Base-by-base conservation (phyloP, 2,113 vertebrate genomes). In the Cricetomys ansorgei region DNA sequence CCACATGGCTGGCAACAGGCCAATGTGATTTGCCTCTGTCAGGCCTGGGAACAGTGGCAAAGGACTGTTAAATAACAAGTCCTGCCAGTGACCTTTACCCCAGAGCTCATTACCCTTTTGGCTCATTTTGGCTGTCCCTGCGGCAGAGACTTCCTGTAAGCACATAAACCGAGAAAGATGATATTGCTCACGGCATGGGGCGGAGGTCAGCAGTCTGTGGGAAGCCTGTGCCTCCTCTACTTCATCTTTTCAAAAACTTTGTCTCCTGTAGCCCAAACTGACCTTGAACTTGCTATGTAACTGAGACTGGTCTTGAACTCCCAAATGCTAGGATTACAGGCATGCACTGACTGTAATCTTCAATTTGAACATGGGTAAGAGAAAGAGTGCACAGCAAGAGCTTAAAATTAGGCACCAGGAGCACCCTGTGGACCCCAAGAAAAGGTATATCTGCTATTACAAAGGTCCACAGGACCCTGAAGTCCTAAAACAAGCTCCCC, bases 111-210 rank as follows among this genome's bases (percentile, higher is more conserved):
- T 94, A 94, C 80, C 88, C 53, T 64, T 90, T 84, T 16, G 55
- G 55, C 21, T 94, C 27, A 40, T 21, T 94, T 72, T 48, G 53
- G 40, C 59, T 88, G 69, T 73, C 86, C 53, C 65, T n/a, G 59
- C 0, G 5, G 76, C 59, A 16, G 76, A 69, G 45, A 73, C 9
- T 8, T 84, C 93, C 50, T 72, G 64, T 45, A 53, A 95, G 92
- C 96, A 96, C 93, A 94, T 8, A 86, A 95, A 96, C 96, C 86
- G 65, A 16, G 4, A 10, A 34, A 29, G 73, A 88, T 34, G 64
- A 45, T 15, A 67, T 81, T n/a, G 37, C 5, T 1, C 27, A 53
- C 27, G 53, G 55, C 4, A 21, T 5, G 1, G 21, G 55, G 43
- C 27, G 31, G 53, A 87, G 69, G 48, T 53, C 73, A 62, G 55